phyloP scores from a whole-genome alignment of 92 coral and sea anemone genomes.

The Umimayanthus kanabou region DNA sequence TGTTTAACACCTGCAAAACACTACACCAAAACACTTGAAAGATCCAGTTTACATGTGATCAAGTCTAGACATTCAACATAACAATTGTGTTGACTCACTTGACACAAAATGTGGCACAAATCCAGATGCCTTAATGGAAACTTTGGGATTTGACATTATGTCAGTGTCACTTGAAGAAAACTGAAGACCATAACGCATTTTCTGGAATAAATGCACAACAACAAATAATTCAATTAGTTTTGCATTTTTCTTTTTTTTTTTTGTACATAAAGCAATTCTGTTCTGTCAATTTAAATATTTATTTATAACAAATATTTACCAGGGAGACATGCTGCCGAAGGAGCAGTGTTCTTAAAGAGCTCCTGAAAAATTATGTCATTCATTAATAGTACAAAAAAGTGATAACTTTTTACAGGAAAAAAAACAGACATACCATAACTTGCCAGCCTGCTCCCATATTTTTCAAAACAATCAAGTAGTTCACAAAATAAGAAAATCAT shows the following conservation, averaged over 20 bases:
- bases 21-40: background rate
- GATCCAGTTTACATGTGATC: background rate
- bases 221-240: background rate
- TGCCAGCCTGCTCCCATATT: too few relatives aligned
- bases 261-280: background rate
- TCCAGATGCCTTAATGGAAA: slow-evolving; percentile 61
- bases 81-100: slow-evolving; percentile 43
- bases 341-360: too few relatives aligned
- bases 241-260: background rate
- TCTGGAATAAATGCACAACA: slow-evolving; percentile 40
- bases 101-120: slow-evolving; percentile 53
- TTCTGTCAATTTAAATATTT: background rate
- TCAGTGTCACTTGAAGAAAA: slow-evolving; percentile 66
- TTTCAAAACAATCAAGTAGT: too few relatives aligned
- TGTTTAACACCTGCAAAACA: background rate
- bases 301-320: too few relatives aligned
- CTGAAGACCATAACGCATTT: slow-evolving; percentile 58
- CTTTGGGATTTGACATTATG: slow-evolving; percentile 62
- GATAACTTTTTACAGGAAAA: too few relatives aligned
- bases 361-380: too few relatives aligned
- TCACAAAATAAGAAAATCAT: too few relatives aligned
- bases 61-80: background rate
- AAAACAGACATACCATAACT: too few relatives aligned
- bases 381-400: too few relatives aligned
- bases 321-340: too few relatives aligned